Evolutionary conservation across 2,888 invertebrate species (phyloP), one percentile per base, ranked within the genome.

Genomic region (Aleiodes testaceus): DNA sequence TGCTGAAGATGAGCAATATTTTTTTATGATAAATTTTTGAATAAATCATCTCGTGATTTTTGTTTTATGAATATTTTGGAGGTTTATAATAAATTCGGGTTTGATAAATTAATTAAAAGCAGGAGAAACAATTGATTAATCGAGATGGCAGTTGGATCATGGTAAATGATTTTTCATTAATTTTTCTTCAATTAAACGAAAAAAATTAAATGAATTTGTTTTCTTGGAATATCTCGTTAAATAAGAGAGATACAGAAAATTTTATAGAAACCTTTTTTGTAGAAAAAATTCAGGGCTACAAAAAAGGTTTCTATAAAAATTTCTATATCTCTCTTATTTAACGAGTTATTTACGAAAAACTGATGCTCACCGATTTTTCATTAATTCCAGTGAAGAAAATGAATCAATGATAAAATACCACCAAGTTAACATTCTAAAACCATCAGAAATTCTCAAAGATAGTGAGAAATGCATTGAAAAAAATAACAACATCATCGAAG

Each of bases 371-470:
- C n/a, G n/a, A n/a, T n/a, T n/a, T 64, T 36, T 42, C 3, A 52
- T 7, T 18, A 11, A 26, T 59, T 36, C 4, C 71, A 84, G 83
- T 59, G 82, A 78, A 6, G 81, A 81, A 47, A 75, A 30, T 4
- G 74, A 76, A 16, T 73, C 80, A 3, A 80, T 82, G 76, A 72
- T 81, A 49, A 73, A 72, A 16, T 81, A 79, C 30, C 63, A 73
- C 36, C 50, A 77, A 2, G 44, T 55, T 0, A 75, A 77, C 14
- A 74, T 70, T 55, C 67, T 30, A 63, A 55, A 65, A n/a, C 70
- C 52, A 1, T 52, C 52, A 1, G 52, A 52, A 52, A 52, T 52
- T 52, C 22, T 52, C 0, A 52, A 52, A 49, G 75, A 78, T 7
- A 73, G 75, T 2, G 65, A 72, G 6, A 70, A 77, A n/a, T 79